A percentile compares a stretch with the other conserved stretches of the same genome.
phyloP scores from a whole-genome alignment of 2,888 invertebrate genomes.

The Pharmacophagus antenor region DNA sequence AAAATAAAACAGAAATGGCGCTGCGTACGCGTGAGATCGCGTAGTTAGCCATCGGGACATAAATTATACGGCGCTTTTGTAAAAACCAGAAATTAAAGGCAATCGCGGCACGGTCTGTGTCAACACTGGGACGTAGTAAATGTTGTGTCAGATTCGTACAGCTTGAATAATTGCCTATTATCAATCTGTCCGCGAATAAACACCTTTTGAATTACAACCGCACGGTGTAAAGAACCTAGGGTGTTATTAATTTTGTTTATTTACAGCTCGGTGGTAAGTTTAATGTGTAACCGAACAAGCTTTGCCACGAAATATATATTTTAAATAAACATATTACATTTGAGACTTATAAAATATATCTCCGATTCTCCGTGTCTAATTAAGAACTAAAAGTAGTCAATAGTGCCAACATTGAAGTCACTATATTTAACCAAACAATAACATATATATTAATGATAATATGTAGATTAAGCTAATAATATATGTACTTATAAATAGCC shows the following conservation, averaged over 20 bases:
- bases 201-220: background rate
- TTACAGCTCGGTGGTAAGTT: background rate
- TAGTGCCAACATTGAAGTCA: no score
- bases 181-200: conserved; percentile 10
- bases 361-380: no score
- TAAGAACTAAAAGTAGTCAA: no score
- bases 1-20: conserved; percentile 11
- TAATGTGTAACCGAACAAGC: no score
- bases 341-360: no score
- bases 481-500: no score
- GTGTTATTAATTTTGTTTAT: background rate
- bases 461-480: no score
- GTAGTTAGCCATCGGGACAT: background rate
- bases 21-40: conserved; percentile 3
- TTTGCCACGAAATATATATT: no score
- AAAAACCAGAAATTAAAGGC: conserved; percentile 17
- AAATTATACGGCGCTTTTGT: conserved; percentile 10
- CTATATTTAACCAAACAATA: no score
- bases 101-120: conserved; percentile 2
- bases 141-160: background rate
- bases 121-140: conserved; percentile 15
- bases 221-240: background rate
- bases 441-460: no score
- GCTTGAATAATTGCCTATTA: background rate
- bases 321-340: no score